Evolutionary conservation across 2,888 invertebrate species (phyloP).

Genomic region (Tricholauxania praeusta): DNA sequence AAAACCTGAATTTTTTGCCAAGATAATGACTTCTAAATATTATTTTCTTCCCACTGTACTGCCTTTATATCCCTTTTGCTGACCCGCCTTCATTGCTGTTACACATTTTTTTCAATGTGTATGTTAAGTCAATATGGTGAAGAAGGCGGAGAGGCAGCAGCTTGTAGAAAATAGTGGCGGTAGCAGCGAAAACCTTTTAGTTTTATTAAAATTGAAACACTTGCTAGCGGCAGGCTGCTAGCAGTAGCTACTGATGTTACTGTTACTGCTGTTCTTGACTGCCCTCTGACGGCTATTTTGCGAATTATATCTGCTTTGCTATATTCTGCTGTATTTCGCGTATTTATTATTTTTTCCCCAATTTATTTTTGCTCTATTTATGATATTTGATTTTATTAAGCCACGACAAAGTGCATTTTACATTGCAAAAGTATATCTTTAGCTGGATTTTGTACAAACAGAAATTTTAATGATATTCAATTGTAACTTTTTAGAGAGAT

Average conservation of each 20-base stretch:
- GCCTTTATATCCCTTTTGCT: neutral
- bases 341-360: no score
- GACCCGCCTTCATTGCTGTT: neutral
- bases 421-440: no score
- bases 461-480: no score
- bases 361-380: no score
- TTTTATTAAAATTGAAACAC: conserved; percentile 60
- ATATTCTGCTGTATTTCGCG: no score
- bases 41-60: neutral
- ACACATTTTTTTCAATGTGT: no score
- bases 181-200: conserved; percentile 54
- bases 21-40: no score
- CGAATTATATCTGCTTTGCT: conserved; percentile 16
- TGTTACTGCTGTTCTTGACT: neutral
- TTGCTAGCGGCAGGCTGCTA: conserved; percentile 1
- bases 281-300: conserved; percentile 21
- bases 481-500: no score
- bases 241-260: neutral
- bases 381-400: no score
- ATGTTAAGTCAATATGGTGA: neutral
- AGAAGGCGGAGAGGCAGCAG: neutral
- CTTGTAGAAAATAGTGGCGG: conserved; percentile 31
- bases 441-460: no score
- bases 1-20: no score
- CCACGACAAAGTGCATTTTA: no score